These are phyloP conservation scores for Plodia interpunctella DNA, from an alignment of 1,140 invertebrate genomes.

Conservation along the genomic window DNA sequence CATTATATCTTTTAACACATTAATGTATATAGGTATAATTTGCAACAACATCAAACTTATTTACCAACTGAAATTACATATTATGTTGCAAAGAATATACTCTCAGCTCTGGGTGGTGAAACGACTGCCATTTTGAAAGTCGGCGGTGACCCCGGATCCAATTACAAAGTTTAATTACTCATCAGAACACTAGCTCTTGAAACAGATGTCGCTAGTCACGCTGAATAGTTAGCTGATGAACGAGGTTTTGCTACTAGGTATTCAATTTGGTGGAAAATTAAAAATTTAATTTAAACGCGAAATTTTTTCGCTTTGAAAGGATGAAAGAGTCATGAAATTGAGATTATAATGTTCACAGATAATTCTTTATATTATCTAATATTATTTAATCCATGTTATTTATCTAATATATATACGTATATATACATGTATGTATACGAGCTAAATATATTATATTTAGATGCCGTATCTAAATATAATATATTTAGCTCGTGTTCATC, in stretches of 20 bases:
- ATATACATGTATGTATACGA: no score
- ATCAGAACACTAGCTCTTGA: slow-evolving; percentile 21
- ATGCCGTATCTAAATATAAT: no score
- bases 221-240: slow-evolving; percentile 5
- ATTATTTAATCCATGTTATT: no score
- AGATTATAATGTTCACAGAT: neutral
- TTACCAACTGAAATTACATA: neutral
- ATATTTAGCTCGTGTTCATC: no score
- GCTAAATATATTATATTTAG: no score
- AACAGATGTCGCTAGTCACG: slow-evolving; percentile 27
- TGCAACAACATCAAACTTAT: neutral
- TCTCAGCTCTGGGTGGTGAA: neutral
- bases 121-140: neutral
- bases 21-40: no score
- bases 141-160: slow-evolving; percentile 32
- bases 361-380: no score
- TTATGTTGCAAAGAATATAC: slow-evolving; percentile 2
- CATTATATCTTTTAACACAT: no score
- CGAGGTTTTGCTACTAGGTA: slow-evolving; percentile 1
- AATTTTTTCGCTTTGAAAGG: neutral
- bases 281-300: neutral
- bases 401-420: no score
- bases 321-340: neutral
- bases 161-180: slow-evolving; percentile 55
- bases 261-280: neutral